Evolutionary conservation across 2,888 invertebrate genomes (phyloP).

Genomic region (Agriopis leucophaearia): DNA sequence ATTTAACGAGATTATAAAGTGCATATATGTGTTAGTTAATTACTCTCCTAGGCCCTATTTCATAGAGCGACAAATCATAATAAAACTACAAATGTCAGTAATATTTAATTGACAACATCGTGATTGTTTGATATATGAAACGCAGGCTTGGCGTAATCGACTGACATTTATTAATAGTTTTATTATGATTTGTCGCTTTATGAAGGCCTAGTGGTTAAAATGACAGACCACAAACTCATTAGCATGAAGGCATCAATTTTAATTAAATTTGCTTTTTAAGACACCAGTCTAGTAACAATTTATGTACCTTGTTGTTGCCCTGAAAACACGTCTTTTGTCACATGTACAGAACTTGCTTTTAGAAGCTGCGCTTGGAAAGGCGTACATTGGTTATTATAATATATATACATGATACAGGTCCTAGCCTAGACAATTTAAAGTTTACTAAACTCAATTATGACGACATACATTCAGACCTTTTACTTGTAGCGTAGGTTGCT

Average conservation of each 20-base stretch:
- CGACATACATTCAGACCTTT: constrained; percentile 14
- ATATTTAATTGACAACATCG: no score
- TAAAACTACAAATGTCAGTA: no score
- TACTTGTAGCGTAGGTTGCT: constrained; percentile 14
- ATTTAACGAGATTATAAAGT: not conserved
- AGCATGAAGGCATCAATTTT: not conserved
- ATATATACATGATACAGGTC: not conserved
- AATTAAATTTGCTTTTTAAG: not conserved
- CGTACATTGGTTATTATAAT: not conserved
- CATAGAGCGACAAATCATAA: no score
- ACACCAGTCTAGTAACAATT: not conserved
- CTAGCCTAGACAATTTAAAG: constrained; percentile 4
- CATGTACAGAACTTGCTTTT: not conserved
- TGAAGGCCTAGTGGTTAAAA: no score
- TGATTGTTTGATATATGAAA: no score
- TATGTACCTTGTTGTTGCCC: not conserved
- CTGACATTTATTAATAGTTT: no score
- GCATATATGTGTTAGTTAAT: not conserved
- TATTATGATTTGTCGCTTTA: no score
- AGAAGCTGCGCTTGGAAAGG: not conserved
- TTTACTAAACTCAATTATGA: constrained; percentile 3
- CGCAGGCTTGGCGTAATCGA: no score
- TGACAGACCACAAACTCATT: not conserved
- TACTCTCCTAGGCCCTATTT: no score
- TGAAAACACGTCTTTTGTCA: not conserved